phyloP scores from a whole-genome alignment of 2,113 vertebrate species.

The Mormyrus lacerda region DNA sequence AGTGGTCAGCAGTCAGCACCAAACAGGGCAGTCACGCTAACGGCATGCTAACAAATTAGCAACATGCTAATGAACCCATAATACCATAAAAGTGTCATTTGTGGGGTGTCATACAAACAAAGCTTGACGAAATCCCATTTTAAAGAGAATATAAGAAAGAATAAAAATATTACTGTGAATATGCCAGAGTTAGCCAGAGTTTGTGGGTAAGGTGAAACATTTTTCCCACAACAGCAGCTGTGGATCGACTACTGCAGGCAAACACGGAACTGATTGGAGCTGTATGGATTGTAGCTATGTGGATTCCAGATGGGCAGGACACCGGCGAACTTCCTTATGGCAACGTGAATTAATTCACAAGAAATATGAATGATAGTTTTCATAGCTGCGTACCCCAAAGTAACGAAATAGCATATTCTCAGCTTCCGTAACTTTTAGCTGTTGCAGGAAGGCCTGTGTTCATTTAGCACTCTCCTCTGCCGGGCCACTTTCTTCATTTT shows the following conservation, averaged over 20 bases:
- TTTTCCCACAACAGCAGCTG: slow-evolving; percentile 17
- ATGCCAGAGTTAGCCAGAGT: neutral
- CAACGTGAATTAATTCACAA: neutral
- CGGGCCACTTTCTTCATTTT: neutral
- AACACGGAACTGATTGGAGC: slow-evolving; percentile 3
- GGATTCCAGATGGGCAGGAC: neutral
- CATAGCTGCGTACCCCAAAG: neutral
- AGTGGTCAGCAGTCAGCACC: neutral
- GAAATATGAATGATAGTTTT: neutral
- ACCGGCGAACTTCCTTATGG: neutral
- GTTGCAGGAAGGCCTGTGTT: neutral
- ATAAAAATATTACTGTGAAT: neutral
- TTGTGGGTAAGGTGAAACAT: neutral
- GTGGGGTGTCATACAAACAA: neutral
- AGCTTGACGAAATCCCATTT: neutral
- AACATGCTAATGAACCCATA: neutral
- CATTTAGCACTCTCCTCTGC: neutral
- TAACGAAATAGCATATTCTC: neutral
- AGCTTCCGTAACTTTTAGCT: neutral
- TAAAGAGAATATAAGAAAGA: neutral
- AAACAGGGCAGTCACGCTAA: neutral
- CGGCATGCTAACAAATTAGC: neutral
- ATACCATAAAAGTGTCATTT: neutral
- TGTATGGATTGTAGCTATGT: too few relatives aligned
- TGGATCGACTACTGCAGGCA: neutral